A percentile compares a stretch with the other conserved stretches of the same genome.
These are phyloP conservation scores for Engystomops pustulosus DNA, from an alignment of 2,113 vertebrate species.

Conservation along the genomic window DNA sequence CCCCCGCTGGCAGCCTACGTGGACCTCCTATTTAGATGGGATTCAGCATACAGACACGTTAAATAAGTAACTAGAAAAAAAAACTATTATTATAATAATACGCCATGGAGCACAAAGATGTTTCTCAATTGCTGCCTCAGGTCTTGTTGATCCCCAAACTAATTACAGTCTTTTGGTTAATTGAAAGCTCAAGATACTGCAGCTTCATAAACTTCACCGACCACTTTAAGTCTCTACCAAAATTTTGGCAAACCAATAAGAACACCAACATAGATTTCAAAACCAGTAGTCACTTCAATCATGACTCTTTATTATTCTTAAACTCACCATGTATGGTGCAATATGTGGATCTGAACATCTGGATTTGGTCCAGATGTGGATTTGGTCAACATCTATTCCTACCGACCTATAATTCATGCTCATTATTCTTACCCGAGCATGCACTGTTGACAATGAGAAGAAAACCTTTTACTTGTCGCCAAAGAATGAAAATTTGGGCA, in stretches of 20 bases:
- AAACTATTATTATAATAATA: slow-evolving; percentile 15
- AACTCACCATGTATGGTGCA: no score
- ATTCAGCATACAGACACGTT: slow-evolving; percentile 16
- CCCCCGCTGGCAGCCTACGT: not conserved
- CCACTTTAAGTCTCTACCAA: not conserved
- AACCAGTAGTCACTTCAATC: not conserved
- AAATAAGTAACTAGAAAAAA: slow-evolving; percentile 25
- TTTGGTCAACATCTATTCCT: no score
- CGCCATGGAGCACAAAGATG: not conserved
- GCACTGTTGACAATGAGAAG: no score
- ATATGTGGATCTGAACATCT: no score
- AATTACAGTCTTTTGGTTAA: not conserved
- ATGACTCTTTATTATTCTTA: no score
- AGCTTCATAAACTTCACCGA: not conserved
- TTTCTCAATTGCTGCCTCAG: not conserved
- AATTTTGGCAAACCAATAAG: not conserved
- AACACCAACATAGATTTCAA: not conserved
- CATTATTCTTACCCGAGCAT: no score
- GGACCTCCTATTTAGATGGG: slow-evolving; percentile 45
- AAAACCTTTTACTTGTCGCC: no score
- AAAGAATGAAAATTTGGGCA: no score
- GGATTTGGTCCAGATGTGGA: no score
- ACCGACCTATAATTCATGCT: no score
- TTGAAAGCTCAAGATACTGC: not conserved
- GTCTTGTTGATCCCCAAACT: not conserved